Evolutionary conservation across 2,797 vertebrate species (phyloP), one percentile per base, ranked within the genome.

Genomic region (Acipenser transmontanus): DNA sequence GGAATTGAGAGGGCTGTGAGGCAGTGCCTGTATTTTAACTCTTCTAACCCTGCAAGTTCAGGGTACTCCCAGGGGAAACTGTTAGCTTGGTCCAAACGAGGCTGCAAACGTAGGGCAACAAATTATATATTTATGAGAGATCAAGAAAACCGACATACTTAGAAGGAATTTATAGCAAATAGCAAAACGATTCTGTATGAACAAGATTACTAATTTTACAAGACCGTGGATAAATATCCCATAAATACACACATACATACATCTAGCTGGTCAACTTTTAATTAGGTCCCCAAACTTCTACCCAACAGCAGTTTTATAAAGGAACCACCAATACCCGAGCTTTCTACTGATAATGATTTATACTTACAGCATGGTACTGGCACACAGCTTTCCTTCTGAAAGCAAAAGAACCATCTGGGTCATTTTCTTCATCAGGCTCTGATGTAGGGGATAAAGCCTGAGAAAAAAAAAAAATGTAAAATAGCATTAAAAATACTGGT

Each of bases 311-410:
- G 34, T 34, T 34, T 34, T 34, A 34, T 34, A 34, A 34, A 34
- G 34, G 34, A 1, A 34, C 34, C 34, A 34, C 2, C 34, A 34
- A 4, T 34, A 34, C 1, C 20, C 1, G 20, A 34, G 20, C 20
- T 34, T 34, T 34, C 34, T 34, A 34, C 34, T 34, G 34, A 54
- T n/a, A 12, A 12, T 17, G 2, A 56, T 17, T 8, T 48, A 64
- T 56, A 77, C 93, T 94, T 87, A 96, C 94, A 83, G 93, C 87
- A 0, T 93, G 88, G 86, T 96, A 97, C 76, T 93, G 92, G 88
- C 95, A 97, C 77, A 93, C 95, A 72, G 91, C 88, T 87, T 88
- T 91, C 60, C 95, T 92, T 78, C 92, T 92, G 85, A 97, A 97
- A 80, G 91, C 91, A 78, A 93, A 95, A 3, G 83, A 72, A 71